Evolutionary conservation across 2,797 vertebrate genomes (phyloP).

Genomic region (Pipistrellus pipistrellus): DNA sequence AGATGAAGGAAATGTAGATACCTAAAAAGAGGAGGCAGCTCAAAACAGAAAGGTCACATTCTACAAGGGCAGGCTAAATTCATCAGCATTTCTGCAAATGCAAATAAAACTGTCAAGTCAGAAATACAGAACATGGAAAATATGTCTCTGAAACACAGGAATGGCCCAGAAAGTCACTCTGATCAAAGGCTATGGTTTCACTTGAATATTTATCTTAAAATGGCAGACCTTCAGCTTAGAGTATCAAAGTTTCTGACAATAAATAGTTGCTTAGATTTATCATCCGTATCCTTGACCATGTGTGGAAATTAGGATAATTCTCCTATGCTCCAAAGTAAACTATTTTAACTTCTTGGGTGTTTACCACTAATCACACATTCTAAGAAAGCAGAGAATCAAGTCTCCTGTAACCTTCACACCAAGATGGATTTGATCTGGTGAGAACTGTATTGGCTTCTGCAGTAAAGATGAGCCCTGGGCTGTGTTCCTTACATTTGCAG

Average conservation of each 20-base stretch:
- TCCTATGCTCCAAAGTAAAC: neutral
- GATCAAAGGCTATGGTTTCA: conserved; percentile 22
- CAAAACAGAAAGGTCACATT: neutral
- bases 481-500: neutral
- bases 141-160: neutral
- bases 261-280: neutral
- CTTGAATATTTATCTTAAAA: conserved; percentile 47
- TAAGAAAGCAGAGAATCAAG: neutral
- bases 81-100: neutral
- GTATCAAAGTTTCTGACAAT: neutral
- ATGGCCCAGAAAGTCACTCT: neutral
- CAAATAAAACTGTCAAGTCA: conserved; percentile 26
- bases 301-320: neutral
- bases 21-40: neutral
- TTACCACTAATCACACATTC: neutral
- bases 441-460: neutral
- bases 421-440: neutral
- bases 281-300: neutral
- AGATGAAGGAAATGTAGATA: neutral
- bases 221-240: neutral
- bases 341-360: neutral
- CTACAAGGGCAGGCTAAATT: neutral
- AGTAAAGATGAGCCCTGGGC: neutral
- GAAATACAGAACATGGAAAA: neutral
- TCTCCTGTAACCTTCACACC: neutral